Base-by-base conservation (phyloP, 2,797 vertebrate species). In the Corythornis leucogaster region DNA sequence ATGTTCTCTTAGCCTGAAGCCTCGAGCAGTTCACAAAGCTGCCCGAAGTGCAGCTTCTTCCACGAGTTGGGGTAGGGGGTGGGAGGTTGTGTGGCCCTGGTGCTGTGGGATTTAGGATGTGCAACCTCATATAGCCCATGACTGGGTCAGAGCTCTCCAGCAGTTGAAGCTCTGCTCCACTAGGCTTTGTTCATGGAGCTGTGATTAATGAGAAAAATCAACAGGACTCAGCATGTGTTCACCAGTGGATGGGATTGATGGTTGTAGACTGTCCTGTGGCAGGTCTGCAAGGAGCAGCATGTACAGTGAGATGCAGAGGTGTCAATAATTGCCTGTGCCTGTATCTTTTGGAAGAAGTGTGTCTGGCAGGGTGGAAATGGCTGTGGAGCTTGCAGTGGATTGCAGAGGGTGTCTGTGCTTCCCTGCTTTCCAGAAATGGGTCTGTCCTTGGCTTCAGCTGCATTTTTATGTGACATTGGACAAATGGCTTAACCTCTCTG, bases 401-500 rank as follows among this genome's bases (percentile, higher is more conserved):
- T 69, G 50, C 50, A 50, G 45, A 20, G n/a, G 59, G 11, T 43
- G 42, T 48, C 67, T 85, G 80, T 74, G 84, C 78, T 88, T 77
- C 5, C 0, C 51, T 90, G 92, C 86, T 64, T 58, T 50, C 59
- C 54, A 78, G 75, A 80, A 91, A 89, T 63, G 80, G 64, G 6
- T 82, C 80, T 90, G 79, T 61, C 87, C 64, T 89, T 89, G 90
- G 73, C 71, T 82, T 81, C 61, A 63, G 64, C 71, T 90, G 62
- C 45, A 43, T 89, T 90, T 87, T 85, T 77, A 63, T 92, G 51
- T 80, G 92, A 80, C 55, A 8, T 57, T 76, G 66, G 86, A 93
- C 69, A 87, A 94, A 82, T 90, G 9, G 25, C 69, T 75, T 93
- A 80, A 93, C 80, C 86, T 90, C 64, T 78, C 51, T 76, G 66